Percentiles rank a stretch among this genome's conserved stretches.
phyloP scores from a whole-genome alignment of 1,140 invertebrate species.

The Ladona fulva region DNA sequence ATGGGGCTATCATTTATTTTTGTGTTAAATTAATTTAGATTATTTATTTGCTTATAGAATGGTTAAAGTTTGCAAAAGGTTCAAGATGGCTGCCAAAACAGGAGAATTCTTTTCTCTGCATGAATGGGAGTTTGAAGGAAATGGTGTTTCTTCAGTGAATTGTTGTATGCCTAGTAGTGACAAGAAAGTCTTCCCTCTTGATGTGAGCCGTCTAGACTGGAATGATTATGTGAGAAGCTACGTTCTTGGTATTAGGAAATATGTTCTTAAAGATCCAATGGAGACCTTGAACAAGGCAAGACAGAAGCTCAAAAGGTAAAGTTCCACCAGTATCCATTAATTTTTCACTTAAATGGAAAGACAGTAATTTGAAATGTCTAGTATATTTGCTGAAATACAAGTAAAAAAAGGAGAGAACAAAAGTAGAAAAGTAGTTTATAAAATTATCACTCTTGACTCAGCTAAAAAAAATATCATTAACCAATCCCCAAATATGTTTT shows the following conservation, averaged over 20 bases:
- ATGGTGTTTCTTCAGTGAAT: slow-evolving; percentile 60
- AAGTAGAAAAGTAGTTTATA: background rate
- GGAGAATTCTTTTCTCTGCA: slow-evolving; percentile 81
- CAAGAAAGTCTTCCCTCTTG: slow-evolving; percentile 46
- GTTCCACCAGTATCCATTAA: too few relatives aligned
- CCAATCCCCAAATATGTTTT: background rate
- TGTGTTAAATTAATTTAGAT: too few relatives aligned
- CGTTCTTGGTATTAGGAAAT: slow-evolving; percentile 68
- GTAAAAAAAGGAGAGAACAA: background rate
- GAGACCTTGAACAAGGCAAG: slow-evolving; percentile 53
- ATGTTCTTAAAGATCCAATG: slow-evolving; percentile 63
- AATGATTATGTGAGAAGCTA: slow-evolving; percentile 59
- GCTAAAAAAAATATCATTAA: background rate
- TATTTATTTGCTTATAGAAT: slow-evolving; percentile 49
- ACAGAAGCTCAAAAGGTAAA: slow-evolving; percentile 56
- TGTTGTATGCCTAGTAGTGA: slow-evolving; percentile 50
- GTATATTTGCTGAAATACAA: background rate
- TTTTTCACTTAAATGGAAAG: background rate
- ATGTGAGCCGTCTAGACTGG: slow-evolving; percentile 53
- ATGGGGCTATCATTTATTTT: too few relatives aligned
- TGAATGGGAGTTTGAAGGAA: slow-evolving; percentile 74
- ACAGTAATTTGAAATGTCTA: background rate
- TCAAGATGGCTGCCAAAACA: slow-evolving; percentile 63
- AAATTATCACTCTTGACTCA: background rate
- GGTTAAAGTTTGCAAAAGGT: slow-evolving; percentile 70